These are phyloP conservation scores for Myrmecobius fasciatus DNA, from an alignment of 2,113 vertebrate genomes.

Conservation along the genomic window DNA sequence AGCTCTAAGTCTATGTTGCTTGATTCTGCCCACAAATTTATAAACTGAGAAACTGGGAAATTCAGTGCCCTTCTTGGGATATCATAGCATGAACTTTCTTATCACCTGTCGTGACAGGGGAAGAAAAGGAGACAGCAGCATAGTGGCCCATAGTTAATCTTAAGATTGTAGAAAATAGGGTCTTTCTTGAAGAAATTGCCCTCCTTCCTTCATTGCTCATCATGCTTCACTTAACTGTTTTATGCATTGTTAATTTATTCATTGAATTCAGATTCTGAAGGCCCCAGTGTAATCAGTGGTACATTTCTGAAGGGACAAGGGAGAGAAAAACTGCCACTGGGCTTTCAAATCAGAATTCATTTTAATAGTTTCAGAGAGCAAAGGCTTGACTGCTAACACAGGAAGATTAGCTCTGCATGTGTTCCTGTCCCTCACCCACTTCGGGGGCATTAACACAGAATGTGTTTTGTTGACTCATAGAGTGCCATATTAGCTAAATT, in stretches of 20 bases:
- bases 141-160: conserved; percentile 5
- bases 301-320: conserved; percentile 54
- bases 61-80: not conserved
- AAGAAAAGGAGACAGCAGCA: not conserved
- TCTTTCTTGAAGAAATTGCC: not conserved
- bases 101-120: not conserved
- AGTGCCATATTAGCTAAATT: conserved; percentile 71
- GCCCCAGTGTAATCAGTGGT: conserved; percentile 47
- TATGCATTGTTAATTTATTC: conserved; percentile 74
- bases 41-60: not conserved
- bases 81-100: not conserved
- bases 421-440: conserved; percentile 31
- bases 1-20: not conserved
- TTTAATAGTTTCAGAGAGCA: conserved; percentile 51
- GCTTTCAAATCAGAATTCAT: conserved; percentile 51
- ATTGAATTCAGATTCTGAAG: conserved; percentile 60
- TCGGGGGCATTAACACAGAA: conserved; percentile 56
- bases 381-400: conserved; percentile 33
- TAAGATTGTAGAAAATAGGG: conserved; percentile 1
- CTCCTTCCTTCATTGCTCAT: conserved; percentile 10
- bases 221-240: conserved; percentile 49
- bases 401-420: conserved; percentile 26
- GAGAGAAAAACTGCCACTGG: conserved; percentile 22
- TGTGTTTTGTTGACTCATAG: conserved; percentile 69
- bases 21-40: not conserved